Conservation (phyloP, 2,113 vertebrate genomes). For the Eretmodus cyanostictus region DNA sequence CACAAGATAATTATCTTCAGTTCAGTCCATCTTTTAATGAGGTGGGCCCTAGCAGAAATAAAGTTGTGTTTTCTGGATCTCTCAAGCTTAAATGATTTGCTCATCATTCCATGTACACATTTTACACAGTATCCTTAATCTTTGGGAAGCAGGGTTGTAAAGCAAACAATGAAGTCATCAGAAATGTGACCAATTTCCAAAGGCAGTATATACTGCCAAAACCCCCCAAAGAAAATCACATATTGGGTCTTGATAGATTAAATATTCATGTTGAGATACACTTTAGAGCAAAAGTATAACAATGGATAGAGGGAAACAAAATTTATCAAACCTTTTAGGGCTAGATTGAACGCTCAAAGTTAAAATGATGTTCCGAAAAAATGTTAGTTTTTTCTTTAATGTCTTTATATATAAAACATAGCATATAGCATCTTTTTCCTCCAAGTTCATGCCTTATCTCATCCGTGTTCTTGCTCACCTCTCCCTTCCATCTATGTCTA, state of each 20-base stretch:
- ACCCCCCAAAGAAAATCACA: not conserved
- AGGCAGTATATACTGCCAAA: not conserved
- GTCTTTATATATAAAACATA: not conserved
- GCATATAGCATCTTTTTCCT: not conserved
- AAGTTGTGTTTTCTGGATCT: not conserved
- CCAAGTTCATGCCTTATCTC: not conserved
- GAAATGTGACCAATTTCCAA: not conserved
- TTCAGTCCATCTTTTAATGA: not conserved
- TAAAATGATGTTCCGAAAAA: not conserved
- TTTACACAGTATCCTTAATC: not conserved
- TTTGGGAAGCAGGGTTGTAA: not conserved
- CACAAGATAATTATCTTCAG: not conserved
- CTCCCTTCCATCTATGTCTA: not conserved
- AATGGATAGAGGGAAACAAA: not conserved
- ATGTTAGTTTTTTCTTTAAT: not conserved
- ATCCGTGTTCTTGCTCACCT: not conserved
- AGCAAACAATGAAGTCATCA: not conserved
- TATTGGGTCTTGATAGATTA: not conserved
- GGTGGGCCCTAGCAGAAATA: not conserved
- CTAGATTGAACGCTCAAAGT: not conserved
- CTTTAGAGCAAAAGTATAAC: not conserved
- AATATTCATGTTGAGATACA: not conserved
- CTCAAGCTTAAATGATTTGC: not conserved
- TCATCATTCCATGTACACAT: not conserved
- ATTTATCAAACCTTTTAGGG: not conserved